Evolutionary conservation across 2,113 vertebrate species (phyloP), one percentile per base, ranked within the genome.

Genomic region (Corapipo altera): DNA sequence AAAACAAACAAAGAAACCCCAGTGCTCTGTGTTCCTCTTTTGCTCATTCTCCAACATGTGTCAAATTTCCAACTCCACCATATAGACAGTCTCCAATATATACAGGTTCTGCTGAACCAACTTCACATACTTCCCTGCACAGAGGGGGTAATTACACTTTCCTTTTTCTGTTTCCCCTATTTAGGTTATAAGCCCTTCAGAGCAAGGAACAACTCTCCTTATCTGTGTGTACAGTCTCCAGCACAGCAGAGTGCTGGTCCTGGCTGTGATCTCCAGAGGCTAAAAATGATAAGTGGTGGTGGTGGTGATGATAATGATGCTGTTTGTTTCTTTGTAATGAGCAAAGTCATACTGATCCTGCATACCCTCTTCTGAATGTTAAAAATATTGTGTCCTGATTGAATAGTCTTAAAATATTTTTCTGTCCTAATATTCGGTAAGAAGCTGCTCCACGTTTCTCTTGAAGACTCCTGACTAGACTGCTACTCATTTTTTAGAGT

Each of bases 301-400:
- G 28, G 27, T 84, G 57, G 3, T 67, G 61, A n/a, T 95, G 54
- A 49, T 73, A 61, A 83, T 70, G 67, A 43, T n/a, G 11, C 19
- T 85, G 67, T 94, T 91, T 95, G 67, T 85, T 93, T 46, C 2
- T 79, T 77, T 94, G 20, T 79, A 92, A 75, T 92, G 72, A 82
- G 32, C 1, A 7, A 67, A 73, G 51, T 77, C 12, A 70, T 62
- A 8, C 59, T 58, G 41, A 14, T 88, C 65, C 61, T 80, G 55
- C 83, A 57, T 8, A 46, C 10, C 6, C 26, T 80, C 23, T 41
- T 73, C 54, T 80, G 71, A 71, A 74, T 74, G 55, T 58, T 88
- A 37, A 67, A 67, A 79, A 35, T 44, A 44, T 54, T 84, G 15
- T 70, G 32, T 43, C 35, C 37, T 76, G 77, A 70, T 79, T 48